These are phyloP conservation scores for Ceyx margarethae DNA, from an alignment of 2,113 vertebrate species.

Conservation along the genomic window DNA sequence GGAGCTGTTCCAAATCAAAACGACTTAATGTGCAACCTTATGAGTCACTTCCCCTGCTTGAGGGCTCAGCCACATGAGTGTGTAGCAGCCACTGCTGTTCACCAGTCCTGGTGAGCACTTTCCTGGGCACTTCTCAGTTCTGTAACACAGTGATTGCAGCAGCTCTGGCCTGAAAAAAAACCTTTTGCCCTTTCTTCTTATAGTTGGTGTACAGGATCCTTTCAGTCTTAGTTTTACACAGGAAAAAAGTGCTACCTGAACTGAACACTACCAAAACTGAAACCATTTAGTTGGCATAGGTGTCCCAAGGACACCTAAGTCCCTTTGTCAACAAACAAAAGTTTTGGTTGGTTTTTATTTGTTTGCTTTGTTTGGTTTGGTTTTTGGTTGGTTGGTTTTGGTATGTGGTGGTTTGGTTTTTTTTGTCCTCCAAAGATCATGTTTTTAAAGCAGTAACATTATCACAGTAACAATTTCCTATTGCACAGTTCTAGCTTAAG, in stretches of 20 bases:
- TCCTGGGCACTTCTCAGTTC: neutral
- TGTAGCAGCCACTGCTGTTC: fast-evolving
- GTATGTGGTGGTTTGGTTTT: neutral
- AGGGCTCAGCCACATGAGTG: neutral
- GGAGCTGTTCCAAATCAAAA: neutral
- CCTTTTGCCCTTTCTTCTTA: neutral
- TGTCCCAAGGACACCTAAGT: neutral
- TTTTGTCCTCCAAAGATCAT: neutral
- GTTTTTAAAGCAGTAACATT: neutral
- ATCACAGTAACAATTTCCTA: neutral
- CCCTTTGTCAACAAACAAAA: too few species aligned
- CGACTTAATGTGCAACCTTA: fast-evolving
- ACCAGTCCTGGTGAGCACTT: neutral
- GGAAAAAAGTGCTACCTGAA: neutral
- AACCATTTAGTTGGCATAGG: neutral
- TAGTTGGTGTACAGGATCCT: neutral
- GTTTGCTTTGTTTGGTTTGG: too few species aligned
- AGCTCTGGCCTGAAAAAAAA: neutral
- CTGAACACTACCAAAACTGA: neutral
- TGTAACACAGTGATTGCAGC: neutral
- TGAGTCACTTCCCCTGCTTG: neutral
- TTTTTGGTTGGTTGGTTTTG: too few species aligned
- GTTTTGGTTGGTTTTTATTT: too few species aligned
- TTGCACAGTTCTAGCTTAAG: neutral
- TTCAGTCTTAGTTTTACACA: neutral